Percentiles rank a stretch among this genome's conserved stretches.
Evolutionary conservation across 2,888 invertebrate species (phyloP).

Genomic region (Hirtodrosophila histrioides): DNA sequence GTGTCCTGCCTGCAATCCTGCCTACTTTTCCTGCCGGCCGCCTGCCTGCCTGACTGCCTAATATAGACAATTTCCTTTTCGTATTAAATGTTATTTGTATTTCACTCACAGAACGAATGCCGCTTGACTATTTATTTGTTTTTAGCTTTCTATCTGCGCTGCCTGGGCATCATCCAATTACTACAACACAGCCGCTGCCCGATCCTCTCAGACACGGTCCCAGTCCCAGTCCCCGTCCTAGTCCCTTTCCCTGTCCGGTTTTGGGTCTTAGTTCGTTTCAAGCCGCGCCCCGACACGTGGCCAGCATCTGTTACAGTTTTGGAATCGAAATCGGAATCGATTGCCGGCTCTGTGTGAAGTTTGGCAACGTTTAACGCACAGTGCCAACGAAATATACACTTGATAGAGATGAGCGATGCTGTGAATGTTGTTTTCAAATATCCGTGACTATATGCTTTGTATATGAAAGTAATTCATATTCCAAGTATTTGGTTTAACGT

Average conservation of each 20-base stretch:
- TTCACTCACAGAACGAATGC: slow-evolving; percentile 72
- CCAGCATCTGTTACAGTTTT: slow-evolving; percentile 75
- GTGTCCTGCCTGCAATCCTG: slow-evolving; percentile 23
- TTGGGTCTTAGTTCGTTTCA: slow-evolving; percentile 11
- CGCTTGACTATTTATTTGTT: slow-evolving; percentile 78
- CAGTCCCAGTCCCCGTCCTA: not conserved
- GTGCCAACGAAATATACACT: slow-evolving; percentile 34
- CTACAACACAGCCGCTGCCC: slow-evolving; percentile 29
- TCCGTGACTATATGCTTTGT: too few relatives aligned
- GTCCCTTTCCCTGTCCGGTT: slow-evolving; percentile 5
- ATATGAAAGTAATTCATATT: too few relatives aligned
- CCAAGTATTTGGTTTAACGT: too few relatives aligned
- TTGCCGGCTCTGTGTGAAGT: slow-evolving; percentile 56
- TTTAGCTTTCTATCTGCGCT: slow-evolving; percentile 41
- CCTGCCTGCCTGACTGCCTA: slow-evolving; percentile 29
- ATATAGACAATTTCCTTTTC: slow-evolving; percentile 80
- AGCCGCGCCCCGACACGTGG: slow-evolving; percentile 67
- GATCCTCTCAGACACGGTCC: slow-evolving; percentile 3
- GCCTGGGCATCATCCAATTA: slow-evolving; percentile 71
- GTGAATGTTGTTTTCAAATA: too few relatives aligned
- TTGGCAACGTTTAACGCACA: slow-evolving; percentile 65
- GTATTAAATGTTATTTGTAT: slow-evolving; percentile 80
- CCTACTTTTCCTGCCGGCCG: slow-evolving; percentile 23
- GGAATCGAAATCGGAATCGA: slow-evolving; percentile 50
- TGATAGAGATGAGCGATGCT: too few relatives aligned